These are phyloP conservation scores for Branchipolynoe longqiensis DNA, from an alignment of 2,888 invertebrate genomes.

Conservation along the genomic window DNA sequence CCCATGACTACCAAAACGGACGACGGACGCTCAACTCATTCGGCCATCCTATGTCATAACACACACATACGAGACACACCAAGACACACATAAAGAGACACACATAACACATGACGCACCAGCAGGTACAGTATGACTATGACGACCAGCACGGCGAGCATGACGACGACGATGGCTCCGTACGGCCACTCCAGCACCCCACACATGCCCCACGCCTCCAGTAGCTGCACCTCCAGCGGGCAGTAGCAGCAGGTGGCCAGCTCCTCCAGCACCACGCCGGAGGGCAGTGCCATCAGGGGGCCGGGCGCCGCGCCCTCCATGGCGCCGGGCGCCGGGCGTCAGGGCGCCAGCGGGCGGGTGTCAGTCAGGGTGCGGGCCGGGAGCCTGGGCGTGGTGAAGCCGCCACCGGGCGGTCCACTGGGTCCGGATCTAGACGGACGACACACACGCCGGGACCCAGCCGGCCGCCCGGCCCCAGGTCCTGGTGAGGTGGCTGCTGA, in stretches of 20 bases:
- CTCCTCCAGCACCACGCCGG: neutral
- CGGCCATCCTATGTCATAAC: too few species aligned
- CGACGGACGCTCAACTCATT: too few species aligned
- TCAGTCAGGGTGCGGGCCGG: neutral
- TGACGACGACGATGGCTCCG: neutral
- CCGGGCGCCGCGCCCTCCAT: constrained; percentile 2
- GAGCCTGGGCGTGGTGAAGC: too few species aligned
- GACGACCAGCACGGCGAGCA: neutral
- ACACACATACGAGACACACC: too few species aligned
- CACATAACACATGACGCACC: neutral
- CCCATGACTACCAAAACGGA: too few species aligned
- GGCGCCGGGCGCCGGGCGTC: neutral
- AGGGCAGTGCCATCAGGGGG: neutral
- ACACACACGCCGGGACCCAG: too few species aligned
- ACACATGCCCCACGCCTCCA: neutral
- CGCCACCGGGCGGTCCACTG: too few species aligned
- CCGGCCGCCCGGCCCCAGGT: too few species aligned
- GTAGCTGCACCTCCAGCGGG: constrained; percentile 7
- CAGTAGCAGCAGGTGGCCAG: constrained; percentile 1
- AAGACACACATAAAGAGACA: neutral
- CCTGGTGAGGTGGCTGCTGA: too few species aligned
- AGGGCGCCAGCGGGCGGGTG: neutral
- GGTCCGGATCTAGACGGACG: too few species aligned
- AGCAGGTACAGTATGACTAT: neutral
- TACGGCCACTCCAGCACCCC: constrained; percentile 29